Conservation (phyloP, 2,888 invertebrate species). For the Cephus nigrinus region DNA sequence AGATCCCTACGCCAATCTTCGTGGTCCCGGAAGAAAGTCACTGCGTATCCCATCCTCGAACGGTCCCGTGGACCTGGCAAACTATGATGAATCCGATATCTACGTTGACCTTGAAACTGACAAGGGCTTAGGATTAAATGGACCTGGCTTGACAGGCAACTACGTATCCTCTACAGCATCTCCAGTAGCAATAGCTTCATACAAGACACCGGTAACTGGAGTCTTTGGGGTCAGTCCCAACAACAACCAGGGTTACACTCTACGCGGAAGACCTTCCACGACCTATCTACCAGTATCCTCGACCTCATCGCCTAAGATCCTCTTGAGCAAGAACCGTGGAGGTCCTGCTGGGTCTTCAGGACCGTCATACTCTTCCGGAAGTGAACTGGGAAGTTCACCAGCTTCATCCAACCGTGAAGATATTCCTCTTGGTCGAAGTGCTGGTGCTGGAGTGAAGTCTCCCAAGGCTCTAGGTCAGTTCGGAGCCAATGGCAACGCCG, state of each 20-base stretch:
- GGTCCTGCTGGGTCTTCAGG: background rate
- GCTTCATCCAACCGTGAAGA: conserved; percentile 4
- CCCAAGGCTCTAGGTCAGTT: background rate
- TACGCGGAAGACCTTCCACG: conserved; percentile 22
- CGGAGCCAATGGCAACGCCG: conserved; percentile 38
- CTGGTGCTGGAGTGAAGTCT: conserved; percentile 6
- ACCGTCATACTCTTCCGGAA: background rate
- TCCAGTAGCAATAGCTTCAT: background rate
- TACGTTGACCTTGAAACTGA: conserved; percentile 56
- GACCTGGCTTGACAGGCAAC: conserved; percentile 10
- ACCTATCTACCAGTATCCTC: conserved; percentile 26
- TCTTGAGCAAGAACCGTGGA: background rate
- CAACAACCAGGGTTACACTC: background rate
- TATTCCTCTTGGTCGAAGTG: conserved; percentile 3
- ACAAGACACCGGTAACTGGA: conserved; percentile 27
- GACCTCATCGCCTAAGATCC: conserved; percentile 9
- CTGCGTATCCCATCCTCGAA: conserved; percentile 50
- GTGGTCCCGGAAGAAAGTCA: conserved; percentile 49
- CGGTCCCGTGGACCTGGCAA: conserved; percentile 55
- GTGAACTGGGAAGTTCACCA: background rate
- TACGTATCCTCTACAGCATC: conserved; percentile 10
- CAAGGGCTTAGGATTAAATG: background rate
- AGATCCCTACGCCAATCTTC: conserved; percentile 58
- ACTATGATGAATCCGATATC: conserved; percentile 61
- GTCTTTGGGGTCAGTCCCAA: conserved; percentile 16